Evolutionary conservation across 2,888 invertebrate genomes (phyloP), one percentile per base, ranked within the genome.

Genomic region (Pachliopta kotzebuea): DNA sequence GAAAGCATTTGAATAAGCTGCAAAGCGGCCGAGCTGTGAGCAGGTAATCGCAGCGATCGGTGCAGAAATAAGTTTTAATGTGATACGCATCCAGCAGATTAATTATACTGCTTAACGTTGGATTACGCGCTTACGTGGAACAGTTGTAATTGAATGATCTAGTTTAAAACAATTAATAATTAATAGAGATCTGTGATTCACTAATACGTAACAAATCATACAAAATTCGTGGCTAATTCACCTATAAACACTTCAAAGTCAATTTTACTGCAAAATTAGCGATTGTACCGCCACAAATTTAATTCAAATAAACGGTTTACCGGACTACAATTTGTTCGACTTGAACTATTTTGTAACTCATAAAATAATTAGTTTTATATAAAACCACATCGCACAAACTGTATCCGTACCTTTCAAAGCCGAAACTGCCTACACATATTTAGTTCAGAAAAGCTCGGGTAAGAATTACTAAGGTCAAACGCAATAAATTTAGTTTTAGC

Each of bases 401-500:
- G 79, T 57, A 74, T 74, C 76, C 75, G 76, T 84, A 83, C 86
- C 86, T 88, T 85, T 86, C 79, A 86, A 88, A 86, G 81, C 84
- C 80, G 80, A 82, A 83, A 83, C 86, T 81, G 80, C 80, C 84
- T 85, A 83, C 83, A 85, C 81, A 80, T 82, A 82, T 85, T 84
- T 81, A 82, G 82, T 78, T 84, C 83, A 82, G 84, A 86, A 86
- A 86, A 86, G 86, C 87, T 86, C 82, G 80, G 81, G 81, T 83
- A 85, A 87, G 89, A 88, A 87, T 88, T 86, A 88, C 88, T 86
- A 86, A 90, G 90, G 89, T 88, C 88, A 88, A 87, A 89, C 75
- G 89, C 88, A 90, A 90, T 90, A 90, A 90, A 90, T 90, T 90
- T 90, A 86, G 86, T 89, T 90, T 89, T 85, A 86, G 87, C 79